Evolutionary conservation across 2,113 vertebrate genomes (phyloP).

Genomic region (Paradisaea rubra): DNA sequence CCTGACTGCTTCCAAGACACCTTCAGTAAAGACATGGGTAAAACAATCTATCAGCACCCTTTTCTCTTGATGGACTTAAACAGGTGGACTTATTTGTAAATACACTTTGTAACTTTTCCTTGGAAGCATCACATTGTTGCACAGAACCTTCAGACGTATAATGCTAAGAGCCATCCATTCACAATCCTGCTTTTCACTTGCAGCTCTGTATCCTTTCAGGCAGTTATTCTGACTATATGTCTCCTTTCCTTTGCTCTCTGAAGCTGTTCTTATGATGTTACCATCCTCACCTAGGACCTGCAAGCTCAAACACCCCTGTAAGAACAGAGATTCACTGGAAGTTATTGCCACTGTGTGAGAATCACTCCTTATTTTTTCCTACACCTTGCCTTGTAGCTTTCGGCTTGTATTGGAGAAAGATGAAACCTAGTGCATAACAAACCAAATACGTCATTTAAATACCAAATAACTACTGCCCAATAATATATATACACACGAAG

Average conservation of each 20-base stretch:
- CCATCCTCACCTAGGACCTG: not conserved
- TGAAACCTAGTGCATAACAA: not conserved
- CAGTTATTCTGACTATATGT: not conserved
- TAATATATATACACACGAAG: not conserved
- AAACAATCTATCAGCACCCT: not conserved
- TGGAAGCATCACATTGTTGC: not conserved
- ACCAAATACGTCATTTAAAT: not conserved
- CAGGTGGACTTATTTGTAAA: not conserved
- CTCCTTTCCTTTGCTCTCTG: not conserved
- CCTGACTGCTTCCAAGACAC: not conserved
- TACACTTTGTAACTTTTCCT: not conserved
- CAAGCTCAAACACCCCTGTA: not conserved
- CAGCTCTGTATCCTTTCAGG: not conserved
- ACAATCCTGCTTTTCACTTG: not conserved
- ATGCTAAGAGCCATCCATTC: not conserved
- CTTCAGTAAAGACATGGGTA: not conserved
- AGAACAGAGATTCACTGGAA: not conserved
- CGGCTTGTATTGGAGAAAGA: not conserved
- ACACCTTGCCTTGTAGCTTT: not conserved
- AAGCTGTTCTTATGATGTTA: not conserved
- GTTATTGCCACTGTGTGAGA: not conserved
- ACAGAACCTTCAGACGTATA: not conserved
- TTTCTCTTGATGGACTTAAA: not conserved
- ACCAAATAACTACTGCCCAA: not conserved
- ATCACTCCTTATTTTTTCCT: not conserved